These are phyloP conservation scores for Poeciliopsis paucimaculata DNA, from an alignment of 2,797 vertebrate species.

Conservation along the genomic window DNA sequence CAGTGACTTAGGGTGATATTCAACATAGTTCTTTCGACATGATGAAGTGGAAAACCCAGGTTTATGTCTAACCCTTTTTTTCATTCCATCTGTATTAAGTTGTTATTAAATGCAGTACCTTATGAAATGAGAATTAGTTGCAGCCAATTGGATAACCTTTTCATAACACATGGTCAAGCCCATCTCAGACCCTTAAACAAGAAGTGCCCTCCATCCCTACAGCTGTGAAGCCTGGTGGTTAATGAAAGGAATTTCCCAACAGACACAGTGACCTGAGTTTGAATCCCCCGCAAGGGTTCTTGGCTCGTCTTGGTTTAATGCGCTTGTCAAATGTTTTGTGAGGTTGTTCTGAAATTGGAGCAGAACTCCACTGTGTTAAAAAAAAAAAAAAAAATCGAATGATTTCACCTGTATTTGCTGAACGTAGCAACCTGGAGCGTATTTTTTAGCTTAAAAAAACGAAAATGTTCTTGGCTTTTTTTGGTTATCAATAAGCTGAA, in stretches of 20 bases:
- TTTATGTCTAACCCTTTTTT: neutral
- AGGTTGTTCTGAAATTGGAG: neutral
- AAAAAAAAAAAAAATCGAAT: neutral
- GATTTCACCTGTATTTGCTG: neutral
- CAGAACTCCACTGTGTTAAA: neutral
- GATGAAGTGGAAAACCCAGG: neutral
- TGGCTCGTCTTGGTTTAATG: neutral
- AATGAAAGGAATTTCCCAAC: neutral
- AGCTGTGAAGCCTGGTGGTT: neutral
- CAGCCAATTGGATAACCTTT: neutral
- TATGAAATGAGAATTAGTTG: neutral
- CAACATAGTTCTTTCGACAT: neutral
- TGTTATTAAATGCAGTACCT: neutral
- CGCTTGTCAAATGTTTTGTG: neutral
- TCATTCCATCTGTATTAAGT: constrained; percentile 2
- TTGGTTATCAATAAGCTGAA: neutral
- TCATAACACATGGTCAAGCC: neutral
- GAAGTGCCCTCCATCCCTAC: neutral
- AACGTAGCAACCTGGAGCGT: neutral
- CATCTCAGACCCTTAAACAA: neutral
- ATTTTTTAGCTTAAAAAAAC: neutral
- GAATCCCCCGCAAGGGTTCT: neutral
- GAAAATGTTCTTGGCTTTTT: too few species aligned
- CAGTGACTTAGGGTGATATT: neutral
- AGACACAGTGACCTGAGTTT: neutral